phyloP scores from a whole-genome alignment of 1,140 invertebrate genomes.

The Agrypnia vestita region DNA sequence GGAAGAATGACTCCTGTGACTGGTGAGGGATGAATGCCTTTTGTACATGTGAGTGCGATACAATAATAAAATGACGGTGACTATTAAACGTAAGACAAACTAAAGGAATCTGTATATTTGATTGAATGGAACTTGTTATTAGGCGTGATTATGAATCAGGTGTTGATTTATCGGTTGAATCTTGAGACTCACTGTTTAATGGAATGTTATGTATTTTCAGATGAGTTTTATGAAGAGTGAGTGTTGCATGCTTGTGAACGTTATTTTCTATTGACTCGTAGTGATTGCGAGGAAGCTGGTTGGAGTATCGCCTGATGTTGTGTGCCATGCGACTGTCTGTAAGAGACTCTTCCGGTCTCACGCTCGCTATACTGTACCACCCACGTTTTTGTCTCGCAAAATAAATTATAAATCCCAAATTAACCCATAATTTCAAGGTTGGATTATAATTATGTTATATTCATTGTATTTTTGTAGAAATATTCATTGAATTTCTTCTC shows the following conservation, averaged over 20 bases:
- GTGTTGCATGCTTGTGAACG: constrained; percentile 50
- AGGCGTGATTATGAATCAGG: constrained; percentile 39
- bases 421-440: constrained; percentile 50
- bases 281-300: constrained; percentile 47
- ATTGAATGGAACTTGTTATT: constrained; percentile 43
- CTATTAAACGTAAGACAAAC: constrained; percentile 61
- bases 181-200: constrained; percentile 49
- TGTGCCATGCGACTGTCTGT: constrained; percentile 58
- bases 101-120: constrained; percentile 54
- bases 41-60: constrained; percentile 46
- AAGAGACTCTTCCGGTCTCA: constrained; percentile 42
- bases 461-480: constrained; percentile 61
- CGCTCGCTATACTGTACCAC: constrained; percentile 58
- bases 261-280: constrained; percentile 52
- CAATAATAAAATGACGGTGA: constrained; percentile 60
- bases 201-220: constrained; percentile 61
- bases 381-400: constrained; percentile 52
- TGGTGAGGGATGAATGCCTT: constrained; percentile 54
- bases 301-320: constrained; percentile 53
- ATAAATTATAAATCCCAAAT: constrained; percentile 45
- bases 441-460: constrained; percentile 58
- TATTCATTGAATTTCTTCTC: constrained; percentile 54
- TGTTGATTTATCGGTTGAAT: background rate
- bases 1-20: constrained; percentile 46
- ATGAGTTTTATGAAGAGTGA: constrained; percentile 57